phyloP scores from a whole-genome alignment of 2,888 invertebrate species.

The Drosophila bunnanda region DNA sequence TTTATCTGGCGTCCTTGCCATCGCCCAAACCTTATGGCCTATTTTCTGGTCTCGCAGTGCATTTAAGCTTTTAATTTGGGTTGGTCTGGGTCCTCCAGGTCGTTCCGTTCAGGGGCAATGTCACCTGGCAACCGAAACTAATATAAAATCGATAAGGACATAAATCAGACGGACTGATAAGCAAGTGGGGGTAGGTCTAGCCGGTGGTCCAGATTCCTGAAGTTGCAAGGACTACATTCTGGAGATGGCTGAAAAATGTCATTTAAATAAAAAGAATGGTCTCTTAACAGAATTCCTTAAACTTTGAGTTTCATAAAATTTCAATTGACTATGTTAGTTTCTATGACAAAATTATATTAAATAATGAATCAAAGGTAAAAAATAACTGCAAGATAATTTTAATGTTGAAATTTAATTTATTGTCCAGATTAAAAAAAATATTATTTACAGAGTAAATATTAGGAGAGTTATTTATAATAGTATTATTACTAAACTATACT shows the following conservation, averaged over 20 bases:
- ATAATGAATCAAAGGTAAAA: not conserved
- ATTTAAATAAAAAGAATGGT: not conserved
- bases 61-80: conserved; percentile 61
- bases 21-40: conserved; percentile 26
- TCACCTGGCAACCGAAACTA: conserved; percentile 65
- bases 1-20: not conserved
- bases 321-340: no score
- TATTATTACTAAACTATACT: no score
- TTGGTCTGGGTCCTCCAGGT: conserved; percentile 3
- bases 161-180: conserved; percentile 68
- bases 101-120: conserved; percentile 67
- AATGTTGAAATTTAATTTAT: not conserved
- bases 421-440: not conserved
- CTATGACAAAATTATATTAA: no score
- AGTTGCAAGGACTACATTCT: conserved; percentile 4
- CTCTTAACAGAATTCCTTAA: no score
- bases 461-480: no score
- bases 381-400: not conserved
- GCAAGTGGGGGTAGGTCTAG: conserved; percentile 17
- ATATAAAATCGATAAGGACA: conserved; percentile 71
- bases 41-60: conserved; percentile 52
- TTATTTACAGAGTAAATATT: no score
- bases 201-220: not conserved
- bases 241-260: not conserved
- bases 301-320: no score